Conservation (phyloP, 1,140 invertebrate genomes). For the Anoplolepis gracilipes region DNA sequence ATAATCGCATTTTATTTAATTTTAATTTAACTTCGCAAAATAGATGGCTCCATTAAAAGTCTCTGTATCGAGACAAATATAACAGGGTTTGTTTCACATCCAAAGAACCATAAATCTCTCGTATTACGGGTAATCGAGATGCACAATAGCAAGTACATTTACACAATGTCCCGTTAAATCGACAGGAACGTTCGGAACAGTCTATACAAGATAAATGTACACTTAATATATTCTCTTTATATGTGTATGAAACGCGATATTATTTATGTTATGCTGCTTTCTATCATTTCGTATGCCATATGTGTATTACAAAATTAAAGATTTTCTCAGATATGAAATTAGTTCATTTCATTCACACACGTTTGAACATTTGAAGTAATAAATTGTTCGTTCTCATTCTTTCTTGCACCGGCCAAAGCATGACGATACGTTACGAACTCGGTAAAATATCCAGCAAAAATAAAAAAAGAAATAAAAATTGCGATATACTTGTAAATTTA, state of each 20-base stretch:
- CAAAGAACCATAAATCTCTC: slow-evolving; percentile 11
- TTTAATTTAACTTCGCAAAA: not conserved
- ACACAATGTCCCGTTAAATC: not conserved
- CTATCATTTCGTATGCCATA: slow-evolving; percentile 11
- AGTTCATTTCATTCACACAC: slow-evolving; percentile 2
- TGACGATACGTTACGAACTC: not conserved
- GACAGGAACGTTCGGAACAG: not conserved
- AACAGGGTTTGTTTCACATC: not conserved
- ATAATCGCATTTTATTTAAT: not conserved
- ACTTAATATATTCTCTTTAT: slow-evolving; percentile 39
- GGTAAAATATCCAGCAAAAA: slow-evolving; percentile 10
- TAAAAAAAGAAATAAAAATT: slow-evolving; percentile 23
- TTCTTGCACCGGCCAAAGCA: not conserved
- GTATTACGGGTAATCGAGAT: slow-evolving; percentile 4
- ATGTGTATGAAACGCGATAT: not conserved
- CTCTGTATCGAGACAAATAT: not conserved
- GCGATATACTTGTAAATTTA: slow-evolving; percentile 70
- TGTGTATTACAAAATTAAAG: slow-evolving; percentile 15
- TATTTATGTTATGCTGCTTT: slow-evolving; percentile 40
- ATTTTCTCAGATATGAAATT: slow-evolving; percentile 11
- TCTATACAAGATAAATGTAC: slow-evolving; percentile 27
- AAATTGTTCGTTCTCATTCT: slow-evolving; percentile 31
- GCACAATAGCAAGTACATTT: slow-evolving; percentile 11
- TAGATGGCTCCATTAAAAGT: not conserved
- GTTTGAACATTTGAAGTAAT: slow-evolving; percentile 13